phyloP scores from a whole-genome alignment of 1,140 invertebrate species.

The Diorhabda sublineata region DNA sequence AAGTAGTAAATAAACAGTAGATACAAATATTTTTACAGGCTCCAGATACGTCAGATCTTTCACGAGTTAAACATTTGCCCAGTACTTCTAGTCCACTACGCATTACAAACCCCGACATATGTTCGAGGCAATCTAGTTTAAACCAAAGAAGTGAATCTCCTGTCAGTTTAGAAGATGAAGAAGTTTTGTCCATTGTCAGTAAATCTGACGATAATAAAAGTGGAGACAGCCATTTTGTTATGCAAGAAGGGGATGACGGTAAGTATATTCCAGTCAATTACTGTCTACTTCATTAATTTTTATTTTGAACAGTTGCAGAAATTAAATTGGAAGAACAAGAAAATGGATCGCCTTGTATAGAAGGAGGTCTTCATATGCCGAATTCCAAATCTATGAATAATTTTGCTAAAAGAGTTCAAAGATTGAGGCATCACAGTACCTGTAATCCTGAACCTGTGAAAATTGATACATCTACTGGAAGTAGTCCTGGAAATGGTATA shows the following conservation, averaged over 20 bases:
- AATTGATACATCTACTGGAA: constrained; percentile 42
- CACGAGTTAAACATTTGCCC: constrained; percentile 12
- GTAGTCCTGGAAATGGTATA: constrained; percentile 45
- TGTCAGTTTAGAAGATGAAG: constrained; percentile 53
- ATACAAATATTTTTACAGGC: background rate
- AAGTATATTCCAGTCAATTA: too few relatives aligned
- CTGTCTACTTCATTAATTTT: background rate
- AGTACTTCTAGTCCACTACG: constrained; percentile 31
- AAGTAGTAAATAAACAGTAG: too few relatives aligned
- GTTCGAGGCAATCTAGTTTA: constrained; percentile 4
- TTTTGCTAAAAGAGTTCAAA: constrained; percentile 59
- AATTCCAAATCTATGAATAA: constrained; percentile 55
- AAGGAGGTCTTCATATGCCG: constrained; percentile 61
- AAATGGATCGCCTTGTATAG: constrained; percentile 51
- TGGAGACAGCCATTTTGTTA: constrained; percentile 36
- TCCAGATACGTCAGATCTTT: background rate
- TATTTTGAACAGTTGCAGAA: constrained; percentile 14
- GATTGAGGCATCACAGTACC: constrained; percentile 61
- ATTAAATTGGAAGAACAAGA: constrained; percentile 45
- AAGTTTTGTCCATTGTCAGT: constrained; percentile 46
- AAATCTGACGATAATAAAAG: constrained; percentile 30
- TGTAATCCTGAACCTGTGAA: constrained; percentile 43
- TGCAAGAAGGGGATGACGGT: constrained; percentile 33
- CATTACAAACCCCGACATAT: constrained; percentile 17
- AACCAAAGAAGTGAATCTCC: constrained; percentile 40